Conservation (phyloP, 2,888 invertebrate species). For the Lasioglossum malachurum region DNA sequence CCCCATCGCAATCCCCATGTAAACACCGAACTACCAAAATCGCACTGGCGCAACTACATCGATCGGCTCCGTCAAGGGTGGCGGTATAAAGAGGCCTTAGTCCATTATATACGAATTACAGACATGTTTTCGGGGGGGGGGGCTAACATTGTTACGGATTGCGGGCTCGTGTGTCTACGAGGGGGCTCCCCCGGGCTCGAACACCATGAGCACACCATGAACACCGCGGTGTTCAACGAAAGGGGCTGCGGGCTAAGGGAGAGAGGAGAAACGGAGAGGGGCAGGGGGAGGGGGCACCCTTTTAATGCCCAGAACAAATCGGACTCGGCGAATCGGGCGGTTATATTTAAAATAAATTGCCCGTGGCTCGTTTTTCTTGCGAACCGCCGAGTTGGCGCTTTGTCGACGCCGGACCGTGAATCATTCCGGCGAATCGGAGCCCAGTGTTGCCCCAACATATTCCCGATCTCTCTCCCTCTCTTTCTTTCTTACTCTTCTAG, state of each 20-base stretch:
- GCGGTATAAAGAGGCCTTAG: conserved; percentile 13
- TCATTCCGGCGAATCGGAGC: conserved; percentile 47
- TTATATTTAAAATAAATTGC: conserved; percentile 77
- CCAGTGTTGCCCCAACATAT: conserved; percentile 45
- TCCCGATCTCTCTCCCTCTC: background rate
- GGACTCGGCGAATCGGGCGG: conserved; percentile 71
- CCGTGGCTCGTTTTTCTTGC: conserved; percentile 69
- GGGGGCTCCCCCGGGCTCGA: conserved; percentile 17
- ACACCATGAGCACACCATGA: background rate
- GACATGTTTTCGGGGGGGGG: conserved; percentile 69
- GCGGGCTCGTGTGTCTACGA: conserved; percentile 45
- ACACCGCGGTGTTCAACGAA: background rate
- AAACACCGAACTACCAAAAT: background rate
- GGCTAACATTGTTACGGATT: conserved; percentile 63
- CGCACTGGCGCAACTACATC: background rate
- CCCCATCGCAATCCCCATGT: background rate
- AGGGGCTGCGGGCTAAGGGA: background rate
- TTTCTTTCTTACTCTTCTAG: background rate
- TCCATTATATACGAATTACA: conserved; percentile 77
- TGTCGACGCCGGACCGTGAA: conserved; percentile 58
- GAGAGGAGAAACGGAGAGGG: background rate
- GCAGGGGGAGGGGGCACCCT: conserved; percentile 46
- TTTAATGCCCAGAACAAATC: conserved; percentile 72
- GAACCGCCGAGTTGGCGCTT: conserved; percentile 62
- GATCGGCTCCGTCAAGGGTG: background rate